A percentile compares a stretch with the other conserved stretches of the same genome.
These are phyloP conservation scores for Leptogaster cylindrica DNA, from an alignment of 2,888 invertebrate species.

Conservation along the genomic window DNA sequence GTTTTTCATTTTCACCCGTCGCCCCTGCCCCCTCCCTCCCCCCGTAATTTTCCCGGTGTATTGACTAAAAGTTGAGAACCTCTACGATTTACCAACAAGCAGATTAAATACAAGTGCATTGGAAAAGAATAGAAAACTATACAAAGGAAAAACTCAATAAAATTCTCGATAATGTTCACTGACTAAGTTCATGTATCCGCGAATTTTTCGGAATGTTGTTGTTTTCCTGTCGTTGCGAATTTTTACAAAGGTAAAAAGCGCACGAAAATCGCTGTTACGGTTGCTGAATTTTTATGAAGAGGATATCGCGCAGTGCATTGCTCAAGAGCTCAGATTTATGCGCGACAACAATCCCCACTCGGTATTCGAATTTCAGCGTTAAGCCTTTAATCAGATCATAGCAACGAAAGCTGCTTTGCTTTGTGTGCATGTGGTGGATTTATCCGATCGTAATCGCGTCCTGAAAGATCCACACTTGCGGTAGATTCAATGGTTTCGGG, in stretches of 20 bases:
- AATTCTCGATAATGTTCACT: not conserved
- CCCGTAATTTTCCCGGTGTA: not conserved
- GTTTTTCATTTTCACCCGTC: not conserved
- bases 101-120: slow-evolving; percentile 10
- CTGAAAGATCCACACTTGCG: no score
- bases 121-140: no score
- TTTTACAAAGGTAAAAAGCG: slow-evolving; percentile 1
- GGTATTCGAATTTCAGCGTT: slow-evolving; percentile 12
- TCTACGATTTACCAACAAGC: slow-evolving; percentile 12
- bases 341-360: slow-evolving; percentile 3
- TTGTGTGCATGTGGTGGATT: no score
- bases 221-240: not conserved
- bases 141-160: slow-evolving; percentile 10
- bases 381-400: slow-evolving; percentile 17
- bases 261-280: slow-evolving; percentile 11
- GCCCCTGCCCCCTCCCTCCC: no score
- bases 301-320: not conserved
- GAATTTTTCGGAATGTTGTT: slow-evolving; percentile 1
- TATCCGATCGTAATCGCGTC: no score
- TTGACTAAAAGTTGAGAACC: not conserved
- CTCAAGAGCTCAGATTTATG: slow-evolving; percentile 5
- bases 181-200: slow-evolving; percentile 3
- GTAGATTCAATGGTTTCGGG: no score
- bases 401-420: slow-evolving; percentile 7
- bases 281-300: slow-evolving; percentile 5